A percentile compares a stretch with the other conserved stretches of the same genome.
Conservation (phyloP, 2,888 invertebrate species). For the Amphiduros pacificus region DNA sequence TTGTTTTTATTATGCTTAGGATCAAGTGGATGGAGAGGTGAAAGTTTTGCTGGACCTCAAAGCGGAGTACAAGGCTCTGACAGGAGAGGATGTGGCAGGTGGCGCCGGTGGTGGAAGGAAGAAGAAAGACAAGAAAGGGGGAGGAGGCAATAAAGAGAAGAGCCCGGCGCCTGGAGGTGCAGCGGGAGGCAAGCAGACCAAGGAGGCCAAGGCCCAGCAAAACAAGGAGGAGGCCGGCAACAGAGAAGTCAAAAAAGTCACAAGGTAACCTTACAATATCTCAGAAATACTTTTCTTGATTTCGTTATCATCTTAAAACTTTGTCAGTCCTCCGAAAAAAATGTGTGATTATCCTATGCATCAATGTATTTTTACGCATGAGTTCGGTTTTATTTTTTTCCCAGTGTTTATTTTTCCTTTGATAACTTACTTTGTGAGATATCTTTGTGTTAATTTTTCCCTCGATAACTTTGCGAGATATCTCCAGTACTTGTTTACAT, state of each 20-base stretch:
- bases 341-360: neutral
- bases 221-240: slow-evolving; percentile 20
- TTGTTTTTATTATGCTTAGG: slow-evolving; percentile 30
- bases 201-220: slow-evolving; percentile 1
- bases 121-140: slow-evolving; percentile 3
- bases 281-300: too few species aligned
- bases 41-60: slow-evolving; percentile 71
- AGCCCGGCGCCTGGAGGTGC: too few species aligned
- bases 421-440: neutral
- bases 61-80: slow-evolving; percentile 72
- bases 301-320: too few species aligned
- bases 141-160: slow-evolving; percentile 23
- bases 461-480: neutral
- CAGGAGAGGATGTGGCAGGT: slow-evolving; percentile 64
- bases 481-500: too few species aligned
- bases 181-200: neutral
- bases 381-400: too few species aligned
- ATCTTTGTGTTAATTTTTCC: neutral
- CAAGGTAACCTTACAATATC: slow-evolving; percentile 63
- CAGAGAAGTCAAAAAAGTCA: slow-evolving; percentile 76
- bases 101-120: neutral
- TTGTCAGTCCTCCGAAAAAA: neutral
- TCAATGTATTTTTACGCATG: too few species aligned
- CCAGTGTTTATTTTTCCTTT: too few species aligned
- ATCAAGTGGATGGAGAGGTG: slow-evolving; percentile 64